phyloP scores from a whole-genome alignment of 2,888 invertebrate genomes.

The Blastobasis lacticolella region DNA sequence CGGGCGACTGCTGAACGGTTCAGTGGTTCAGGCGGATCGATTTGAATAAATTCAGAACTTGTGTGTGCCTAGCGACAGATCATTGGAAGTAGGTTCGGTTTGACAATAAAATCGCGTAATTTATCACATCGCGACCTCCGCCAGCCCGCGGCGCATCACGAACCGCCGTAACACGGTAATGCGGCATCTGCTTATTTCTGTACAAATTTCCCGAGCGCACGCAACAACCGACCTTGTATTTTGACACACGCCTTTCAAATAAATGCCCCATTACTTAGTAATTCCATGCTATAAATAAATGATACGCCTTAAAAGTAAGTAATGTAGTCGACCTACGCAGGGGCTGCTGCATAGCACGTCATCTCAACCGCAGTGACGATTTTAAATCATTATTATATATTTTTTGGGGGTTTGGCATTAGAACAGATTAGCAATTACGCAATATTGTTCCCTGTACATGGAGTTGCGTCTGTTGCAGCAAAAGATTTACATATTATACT shows the following conservation, averaged over 20 bases:
- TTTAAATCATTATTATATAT: too few species aligned
- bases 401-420: too few species aligned
- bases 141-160: conserved; percentile 29
- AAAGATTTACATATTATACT: too few species aligned
- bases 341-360: too few species aligned
- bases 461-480: too few species aligned
- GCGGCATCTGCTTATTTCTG: conserved; percentile 24
- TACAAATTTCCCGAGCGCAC: conserved; percentile 37
- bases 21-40: not conserved
- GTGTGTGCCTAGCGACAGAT: too few species aligned
- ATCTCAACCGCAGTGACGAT: too few species aligned
- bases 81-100: too few species aligned
- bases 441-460: too few species aligned
- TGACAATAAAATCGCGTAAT: conserved; percentile 10
- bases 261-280: not conserved
- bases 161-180: conserved; percentile 26
- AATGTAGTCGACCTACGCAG: too few species aligned
- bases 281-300: not conserved
- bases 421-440: too few species aligned
- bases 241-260: conserved; percentile 6
- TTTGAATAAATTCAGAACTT: too few species aligned
- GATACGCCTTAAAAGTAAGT: not conserved
- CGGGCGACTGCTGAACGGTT: not conserved
- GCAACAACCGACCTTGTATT: conserved; percentile 31
- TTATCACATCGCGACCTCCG: conserved; percentile 33